Evolutionary conservation across 2,888 invertebrate genomes (phyloP).

Genomic region (Ceraclea dissimilis): DNA sequence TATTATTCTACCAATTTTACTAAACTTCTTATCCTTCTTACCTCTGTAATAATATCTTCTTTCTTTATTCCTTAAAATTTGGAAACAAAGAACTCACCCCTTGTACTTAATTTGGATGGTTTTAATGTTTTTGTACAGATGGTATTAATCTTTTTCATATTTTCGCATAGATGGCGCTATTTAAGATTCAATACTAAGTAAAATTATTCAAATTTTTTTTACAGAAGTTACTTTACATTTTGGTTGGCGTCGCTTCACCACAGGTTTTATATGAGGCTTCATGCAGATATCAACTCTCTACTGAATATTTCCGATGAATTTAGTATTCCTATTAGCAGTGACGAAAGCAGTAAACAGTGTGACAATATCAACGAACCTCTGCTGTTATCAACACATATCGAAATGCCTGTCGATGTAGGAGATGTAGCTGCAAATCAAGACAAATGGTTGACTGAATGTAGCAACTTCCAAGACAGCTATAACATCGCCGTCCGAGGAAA

Average conservation of each 20-base stretch:
- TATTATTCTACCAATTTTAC: too few relatives aligned
- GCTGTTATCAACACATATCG: background rate
- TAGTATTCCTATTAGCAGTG: constrained; percentile 44
- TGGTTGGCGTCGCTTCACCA: constrained; percentile 72
- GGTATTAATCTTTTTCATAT: too few relatives aligned
- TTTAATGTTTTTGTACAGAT: too few relatives aligned
- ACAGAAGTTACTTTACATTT: constrained; percentile 65
- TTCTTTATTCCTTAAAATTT: too few relatives aligned
- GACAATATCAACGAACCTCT: background rate
- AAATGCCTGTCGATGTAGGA: background rate
- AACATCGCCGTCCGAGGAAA: constrained; percentile 46
- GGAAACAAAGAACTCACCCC: too few relatives aligned
- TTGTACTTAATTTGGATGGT: too few relatives aligned
- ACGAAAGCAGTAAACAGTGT: background rate
- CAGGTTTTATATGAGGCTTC: constrained; percentile 64
- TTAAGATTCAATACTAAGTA: too few relatives aligned
- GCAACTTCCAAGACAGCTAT: constrained; percentile 47
- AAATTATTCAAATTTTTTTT: constrained; percentile 28
- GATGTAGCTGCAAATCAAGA: constrained; percentile 5
- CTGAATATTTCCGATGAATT: constrained; percentile 55
- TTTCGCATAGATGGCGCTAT: too few relatives aligned
- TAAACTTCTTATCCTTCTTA: too few relatives aligned
- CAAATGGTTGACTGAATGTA: constrained; percentile 33
- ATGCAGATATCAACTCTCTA: constrained; percentile 63
- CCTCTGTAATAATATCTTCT: too few relatives aligned